Evolutionary conservation across 2,888 invertebrate genomes (phyloP).

Genomic region (Tipula confusa): DNA sequence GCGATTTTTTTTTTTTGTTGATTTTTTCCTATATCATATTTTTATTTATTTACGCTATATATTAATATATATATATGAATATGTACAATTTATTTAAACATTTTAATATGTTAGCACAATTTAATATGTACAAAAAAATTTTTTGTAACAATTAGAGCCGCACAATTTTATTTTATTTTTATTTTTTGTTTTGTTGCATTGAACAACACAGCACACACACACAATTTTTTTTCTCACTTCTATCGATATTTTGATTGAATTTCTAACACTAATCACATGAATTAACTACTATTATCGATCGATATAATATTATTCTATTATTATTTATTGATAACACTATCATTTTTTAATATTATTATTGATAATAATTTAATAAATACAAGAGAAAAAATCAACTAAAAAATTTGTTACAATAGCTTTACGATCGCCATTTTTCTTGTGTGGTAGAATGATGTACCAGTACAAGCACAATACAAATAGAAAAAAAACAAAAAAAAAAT

Average conservation of each 20-base stretch:
- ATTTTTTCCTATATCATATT: neutral
- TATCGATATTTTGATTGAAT: neutral
- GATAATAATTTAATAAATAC: neutral
- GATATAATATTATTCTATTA: neutral
- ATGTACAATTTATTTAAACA: neutral
- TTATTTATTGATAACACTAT: neutral
- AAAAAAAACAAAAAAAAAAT: neutral
- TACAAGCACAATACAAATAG: neutral
- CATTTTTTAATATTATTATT: neutral
- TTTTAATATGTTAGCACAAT: neutral
- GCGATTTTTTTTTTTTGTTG: neutral
- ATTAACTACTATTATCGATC: neutral
- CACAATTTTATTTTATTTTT: neutral
- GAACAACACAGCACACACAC: too few relatives aligned
- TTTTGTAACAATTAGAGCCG: neutral
- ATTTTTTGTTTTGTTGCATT: neutral
- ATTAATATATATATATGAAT: neutral
- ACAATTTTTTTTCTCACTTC: neutral
- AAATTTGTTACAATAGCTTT: neutral
- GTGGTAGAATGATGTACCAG: neutral
- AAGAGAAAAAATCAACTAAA: neutral
- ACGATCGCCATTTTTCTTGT: slow-evolving; percentile 8
- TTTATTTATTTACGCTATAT: neutral
- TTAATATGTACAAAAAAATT: neutral
- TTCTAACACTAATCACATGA: neutral